Evolutionary conservation across 23 tunicate genomes (phyloP).

Genomic region (Halocynthia roretzi): DNA sequence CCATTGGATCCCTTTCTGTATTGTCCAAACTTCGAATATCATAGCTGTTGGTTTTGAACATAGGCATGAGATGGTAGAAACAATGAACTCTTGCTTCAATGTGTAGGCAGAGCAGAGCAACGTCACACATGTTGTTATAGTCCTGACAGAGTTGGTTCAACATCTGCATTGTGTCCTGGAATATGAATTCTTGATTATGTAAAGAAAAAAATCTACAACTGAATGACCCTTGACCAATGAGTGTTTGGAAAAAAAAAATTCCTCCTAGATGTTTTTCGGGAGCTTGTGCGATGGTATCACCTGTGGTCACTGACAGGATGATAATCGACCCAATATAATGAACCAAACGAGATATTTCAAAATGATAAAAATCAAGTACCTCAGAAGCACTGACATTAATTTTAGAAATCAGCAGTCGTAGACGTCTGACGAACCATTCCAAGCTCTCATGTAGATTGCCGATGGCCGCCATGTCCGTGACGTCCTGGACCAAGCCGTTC

Average conservation of each 20-base stretch:
- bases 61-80: constrained; percentile 54
- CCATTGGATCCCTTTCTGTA: constrained; percentile 62
- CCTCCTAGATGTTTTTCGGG: no score
- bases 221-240: not conserved
- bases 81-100: constrained; percentile 68
- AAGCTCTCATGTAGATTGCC: constrained; percentile 94
- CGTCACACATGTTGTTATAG: constrained; percentile 60
- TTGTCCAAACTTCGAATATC: constrained; percentile 70
- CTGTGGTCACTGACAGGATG: no score
- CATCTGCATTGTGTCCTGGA: constrained; percentile 45
- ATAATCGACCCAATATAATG: not conserved
- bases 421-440: constrained; percentile 78
- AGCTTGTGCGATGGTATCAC: no score
- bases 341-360: not conserved
- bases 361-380: not conserved
- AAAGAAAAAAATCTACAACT: not conserved
- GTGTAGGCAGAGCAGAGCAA: constrained; percentile 75
- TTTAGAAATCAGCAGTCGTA: constrained; percentile 32
- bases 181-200: not conserved
- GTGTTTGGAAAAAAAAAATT: no score
- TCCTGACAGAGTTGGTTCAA: constrained; percentile 49
- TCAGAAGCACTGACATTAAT: constrained; percentile 37
- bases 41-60: constrained; percentile 47
- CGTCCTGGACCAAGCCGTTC: constrained; percentile 40
- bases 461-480: constrained; percentile 57